Evolutionary conservation across 2,797 vertebrate species (phyloP).

Genomic region (Avahi laniger): DNA sequence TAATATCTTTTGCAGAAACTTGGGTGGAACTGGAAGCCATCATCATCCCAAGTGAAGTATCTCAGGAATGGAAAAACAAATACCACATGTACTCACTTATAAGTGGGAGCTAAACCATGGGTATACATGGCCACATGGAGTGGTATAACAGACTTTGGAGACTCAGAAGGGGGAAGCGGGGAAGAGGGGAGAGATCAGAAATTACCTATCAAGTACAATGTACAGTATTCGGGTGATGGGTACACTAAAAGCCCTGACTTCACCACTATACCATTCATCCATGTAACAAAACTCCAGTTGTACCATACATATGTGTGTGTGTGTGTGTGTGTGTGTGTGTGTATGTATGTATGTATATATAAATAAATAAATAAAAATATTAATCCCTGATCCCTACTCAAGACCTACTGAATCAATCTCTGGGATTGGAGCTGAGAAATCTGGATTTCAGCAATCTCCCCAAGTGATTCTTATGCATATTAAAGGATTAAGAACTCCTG

Average conservation of each 20-base stretch:
- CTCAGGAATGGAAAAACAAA: not conserved
- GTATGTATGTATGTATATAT: too few species aligned
- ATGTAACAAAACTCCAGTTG: not conserved
- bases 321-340: too few species aligned
- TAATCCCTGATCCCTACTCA: not conserved
- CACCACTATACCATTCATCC: not conserved
- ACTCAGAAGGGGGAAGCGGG: not conserved
- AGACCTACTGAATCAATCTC: not conserved
- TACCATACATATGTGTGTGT: not conserved
- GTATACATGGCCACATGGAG: not conserved
- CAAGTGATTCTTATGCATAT: not conserved
- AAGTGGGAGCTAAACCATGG: not conserved
- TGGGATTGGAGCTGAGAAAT: not conserved
- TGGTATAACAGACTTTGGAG: not conserved
- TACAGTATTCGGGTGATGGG: not conserved
- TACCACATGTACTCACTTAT: not conserved
- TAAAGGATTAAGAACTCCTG: not conserved
- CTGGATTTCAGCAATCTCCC: not conserved
- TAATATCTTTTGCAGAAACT: not conserved
- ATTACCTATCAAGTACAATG: not conserved
- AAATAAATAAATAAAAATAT: not conserved
- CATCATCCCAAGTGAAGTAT: not conserved
- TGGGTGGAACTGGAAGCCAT: not conserved
- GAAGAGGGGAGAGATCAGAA: not conserved
- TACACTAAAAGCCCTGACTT: not conserved